These are phyloP conservation scores for Peromyscus eremicus DNA, from an alignment of 2,797 vertebrate genomes.

Conservation along the genomic window DNA sequence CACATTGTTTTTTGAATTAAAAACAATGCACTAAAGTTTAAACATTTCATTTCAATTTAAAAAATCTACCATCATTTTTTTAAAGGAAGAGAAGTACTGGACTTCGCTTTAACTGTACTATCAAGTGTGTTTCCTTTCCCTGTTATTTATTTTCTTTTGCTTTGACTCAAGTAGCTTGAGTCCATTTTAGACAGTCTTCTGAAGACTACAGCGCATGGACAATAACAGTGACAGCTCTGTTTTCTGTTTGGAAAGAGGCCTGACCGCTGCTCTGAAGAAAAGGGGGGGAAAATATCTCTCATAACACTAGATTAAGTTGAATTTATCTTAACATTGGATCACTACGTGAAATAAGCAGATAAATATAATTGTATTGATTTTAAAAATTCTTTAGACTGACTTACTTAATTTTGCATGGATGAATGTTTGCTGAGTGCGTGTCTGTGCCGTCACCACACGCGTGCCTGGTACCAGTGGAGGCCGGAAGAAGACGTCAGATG, in stretches of 20 bases:
- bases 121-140: constrained; percentile 69
- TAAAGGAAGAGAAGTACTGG: constrained; percentile 73
- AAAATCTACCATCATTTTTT: constrained; percentile 54
- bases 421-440: not conserved
- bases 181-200: not conserved
- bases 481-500: not conserved
- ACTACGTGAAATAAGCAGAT: not conserved
- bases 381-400: not conserved
- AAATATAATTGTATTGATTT: not conserved
- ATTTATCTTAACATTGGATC: not conserved
- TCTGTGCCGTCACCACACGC: not conserved
- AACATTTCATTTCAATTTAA: constrained; percentile 71
- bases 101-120: constrained; percentile 62
- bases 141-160: constrained; percentile 71
- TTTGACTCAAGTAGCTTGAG: constrained; percentile 44
- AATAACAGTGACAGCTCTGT: not conserved
- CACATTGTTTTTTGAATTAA: constrained; percentile 79
- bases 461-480: too few species aligned
- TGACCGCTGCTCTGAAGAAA: not conserved
- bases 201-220: not conserved
- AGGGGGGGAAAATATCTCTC: too few species aligned
- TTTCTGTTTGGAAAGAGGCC: constrained; percentile 35
- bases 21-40: constrained; percentile 73
- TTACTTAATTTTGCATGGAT: not conserved
- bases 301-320: not conserved